Evolutionary conservation across 2,113 vertebrate genomes (phyloP), one percentile per base, ranked within the genome.

Genomic region (Brachypodius melanocephalos): DNA sequence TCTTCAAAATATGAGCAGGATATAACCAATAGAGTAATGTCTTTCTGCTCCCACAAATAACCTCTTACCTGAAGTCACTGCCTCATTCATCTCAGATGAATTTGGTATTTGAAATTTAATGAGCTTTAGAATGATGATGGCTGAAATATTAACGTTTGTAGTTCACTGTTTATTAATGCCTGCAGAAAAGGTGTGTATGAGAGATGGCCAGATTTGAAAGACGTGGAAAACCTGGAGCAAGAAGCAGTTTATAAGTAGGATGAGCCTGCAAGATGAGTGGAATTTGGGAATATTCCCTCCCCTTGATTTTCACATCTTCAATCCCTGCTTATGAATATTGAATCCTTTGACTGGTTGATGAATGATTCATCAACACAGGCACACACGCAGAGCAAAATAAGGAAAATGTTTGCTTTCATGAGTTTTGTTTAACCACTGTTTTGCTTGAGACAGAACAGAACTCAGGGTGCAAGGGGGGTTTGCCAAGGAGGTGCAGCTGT

Each of bases 361-460:
- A 95, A 93, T 92, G 65, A 93, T 90, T 96, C 82, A 95, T 91
- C 69, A 86, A 57, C 76, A 87, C n/a, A 74, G 81, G 48, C 32
- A 48, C 40, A 49, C 12, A 61, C 2, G 5, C 3, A 72, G 59
- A 77, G 29, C 13, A 79, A 89, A 92, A 72, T 0, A 85, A 38
- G 34, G 32, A 71, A 92, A 84, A 68, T 58, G 58, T 89, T 95
- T 95, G 32, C 74, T 89, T 89, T 88, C 24, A 8, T 58, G 45
- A 63, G 31, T 75, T 93, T 81, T 63, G 34, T 81, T 92, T 81
- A 89, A 89, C 66, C 22, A 49, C 48, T 54, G 20, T 58, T 92
- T 85, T 92, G 1, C 58, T 58, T 49, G 21, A 82, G 77, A 86
- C 17, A 49, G 36, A 77, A 16, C n/a, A 84, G 65, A 82, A 45